Conservation (phyloP, 1,140 invertebrate species). For the Lycorma delicatula region DNA sequence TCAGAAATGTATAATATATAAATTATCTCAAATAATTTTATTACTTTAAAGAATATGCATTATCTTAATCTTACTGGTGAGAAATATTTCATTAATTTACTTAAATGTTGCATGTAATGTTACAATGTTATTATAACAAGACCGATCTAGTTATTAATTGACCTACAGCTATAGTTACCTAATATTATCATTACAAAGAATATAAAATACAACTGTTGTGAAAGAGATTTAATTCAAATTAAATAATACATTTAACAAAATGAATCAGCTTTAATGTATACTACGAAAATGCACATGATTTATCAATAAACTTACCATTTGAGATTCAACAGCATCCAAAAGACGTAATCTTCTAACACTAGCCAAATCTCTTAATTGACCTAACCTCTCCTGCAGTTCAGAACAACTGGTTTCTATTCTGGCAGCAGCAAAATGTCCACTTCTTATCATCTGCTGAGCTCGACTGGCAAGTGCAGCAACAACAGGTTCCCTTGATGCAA, state of each 20-base stretch:
- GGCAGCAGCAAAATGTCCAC: conserved; percentile 69
- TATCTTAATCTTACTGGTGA: too few species aligned
- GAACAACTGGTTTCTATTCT: conserved; percentile 57
- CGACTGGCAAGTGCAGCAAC: conserved; percentile 59
- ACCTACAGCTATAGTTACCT: too few species aligned
- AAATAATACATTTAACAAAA: background rate
- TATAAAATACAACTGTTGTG: background rate
- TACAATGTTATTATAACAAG: too few species aligned
- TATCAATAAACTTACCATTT: conserved; percentile 50
- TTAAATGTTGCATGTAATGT: too few species aligned
- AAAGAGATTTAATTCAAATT: background rate
- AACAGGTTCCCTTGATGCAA: conserved; percentile 72
- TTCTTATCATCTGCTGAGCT: conserved; percentile 68
- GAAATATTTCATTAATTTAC: too few species aligned
- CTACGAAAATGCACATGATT: background rate
- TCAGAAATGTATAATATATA: too few species aligned
- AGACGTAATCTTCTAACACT: conserved; percentile 60
- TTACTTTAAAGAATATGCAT: too few species aligned
- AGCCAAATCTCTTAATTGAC: conserved; percentile 57
- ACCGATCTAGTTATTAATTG: too few species aligned
- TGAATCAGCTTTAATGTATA: background rate
- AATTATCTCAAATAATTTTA: too few species aligned
- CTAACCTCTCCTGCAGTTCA: conserved; percentile 54
- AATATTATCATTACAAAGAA: too few species aligned
- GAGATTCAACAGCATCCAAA: conserved; percentile 74